Evolutionary conservation across 2,113 vertebrate genomes (phyloP).

Genomic region (Lichenostomus cassidix): DNA sequence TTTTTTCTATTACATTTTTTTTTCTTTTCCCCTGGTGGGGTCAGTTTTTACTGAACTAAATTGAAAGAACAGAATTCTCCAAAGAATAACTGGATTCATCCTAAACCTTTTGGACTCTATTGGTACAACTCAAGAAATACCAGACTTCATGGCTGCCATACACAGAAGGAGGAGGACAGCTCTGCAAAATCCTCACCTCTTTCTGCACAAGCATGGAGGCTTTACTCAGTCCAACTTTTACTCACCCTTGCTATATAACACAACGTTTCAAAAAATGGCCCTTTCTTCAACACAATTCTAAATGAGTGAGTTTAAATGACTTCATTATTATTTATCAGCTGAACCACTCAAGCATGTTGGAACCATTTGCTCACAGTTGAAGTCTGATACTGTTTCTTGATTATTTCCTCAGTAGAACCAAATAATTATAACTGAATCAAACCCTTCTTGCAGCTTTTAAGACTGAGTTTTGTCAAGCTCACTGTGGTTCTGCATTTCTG

Average conservation of each 20-base stretch:
- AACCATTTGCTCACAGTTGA: not conserved
- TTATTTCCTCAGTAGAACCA: not conserved
- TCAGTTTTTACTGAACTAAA: not conserved
- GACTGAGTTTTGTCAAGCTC: not conserved
- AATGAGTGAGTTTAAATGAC: not conserved
- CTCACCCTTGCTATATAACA: not conserved
- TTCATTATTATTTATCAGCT: not conserved
- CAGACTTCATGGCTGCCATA: not conserved
- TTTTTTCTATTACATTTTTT: not conserved
- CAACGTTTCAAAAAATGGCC: not conserved
- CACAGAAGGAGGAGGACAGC: rapidly evolving
- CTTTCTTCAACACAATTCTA: not conserved
- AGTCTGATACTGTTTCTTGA: not conserved
- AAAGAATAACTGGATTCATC: not conserved
- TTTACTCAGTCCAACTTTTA: not conserved
- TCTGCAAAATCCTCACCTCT: not conserved
- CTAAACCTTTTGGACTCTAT: not conserved
- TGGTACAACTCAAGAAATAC: not conserved
- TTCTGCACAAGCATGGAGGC: not conserved
- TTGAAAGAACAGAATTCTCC: not conserved
- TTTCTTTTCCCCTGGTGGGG: no score
- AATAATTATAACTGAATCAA: not conserved
- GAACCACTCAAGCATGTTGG: not conserved
- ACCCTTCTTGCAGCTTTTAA: not conserved
- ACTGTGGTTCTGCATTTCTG: not conserved